phyloP scores from a whole-genome alignment of 1,140 invertebrate genomes.

The Holotrichia oblita region DNA sequence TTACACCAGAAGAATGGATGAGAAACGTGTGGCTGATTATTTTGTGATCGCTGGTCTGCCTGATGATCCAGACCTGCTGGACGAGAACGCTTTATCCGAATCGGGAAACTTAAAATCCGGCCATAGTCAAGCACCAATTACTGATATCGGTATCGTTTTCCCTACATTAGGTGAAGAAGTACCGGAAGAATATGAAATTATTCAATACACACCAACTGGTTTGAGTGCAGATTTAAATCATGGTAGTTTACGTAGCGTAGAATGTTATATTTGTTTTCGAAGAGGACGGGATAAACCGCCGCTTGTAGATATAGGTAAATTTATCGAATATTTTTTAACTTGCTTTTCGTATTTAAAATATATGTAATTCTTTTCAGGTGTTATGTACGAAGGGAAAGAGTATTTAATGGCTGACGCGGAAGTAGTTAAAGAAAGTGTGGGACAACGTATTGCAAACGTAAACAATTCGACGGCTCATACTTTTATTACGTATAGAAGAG shows the following conservation, averaged over 20 bases:
- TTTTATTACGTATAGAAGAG: conserved; percentile 93
- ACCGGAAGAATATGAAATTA: conserved; percentile 81
- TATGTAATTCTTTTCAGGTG: conserved; percentile 67
- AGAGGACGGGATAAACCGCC: conserved; percentile 95
- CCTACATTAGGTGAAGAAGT: conserved; percentile 85
- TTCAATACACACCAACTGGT: conserved; percentile 89
- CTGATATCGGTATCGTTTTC: conserved; percentile 92
- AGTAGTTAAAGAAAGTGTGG: conserved; percentile 87
- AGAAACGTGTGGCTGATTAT: conserved; percentile 88
- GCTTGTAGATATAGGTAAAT: conserved; percentile 93
- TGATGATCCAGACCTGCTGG: conserved; percentile 79
- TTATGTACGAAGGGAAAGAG: conserved; percentile 93
- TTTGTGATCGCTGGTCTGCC: conserved; percentile 97
- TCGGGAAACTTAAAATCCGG: conserved; percentile 80
- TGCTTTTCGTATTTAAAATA: conserved; percentile 27
- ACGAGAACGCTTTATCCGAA: conserved; percentile 83
- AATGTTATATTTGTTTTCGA: conserved; percentile 92
- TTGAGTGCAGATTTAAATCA: conserved; percentile 95
- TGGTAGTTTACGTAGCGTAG: conserved; percentile 91
- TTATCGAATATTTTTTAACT: conserved; percentile 41
- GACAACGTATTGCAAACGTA: conserved; percentile 91
- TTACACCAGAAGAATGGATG: conserved; percentile 70
- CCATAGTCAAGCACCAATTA: conserved; percentile 87
- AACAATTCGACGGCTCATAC: conserved; percentile 94
- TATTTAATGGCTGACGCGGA: conserved; percentile 93